Evolutionary conservation across 2,888 invertebrate species (phyloP).

Genomic region (Mamestra brassicae): DNA sequence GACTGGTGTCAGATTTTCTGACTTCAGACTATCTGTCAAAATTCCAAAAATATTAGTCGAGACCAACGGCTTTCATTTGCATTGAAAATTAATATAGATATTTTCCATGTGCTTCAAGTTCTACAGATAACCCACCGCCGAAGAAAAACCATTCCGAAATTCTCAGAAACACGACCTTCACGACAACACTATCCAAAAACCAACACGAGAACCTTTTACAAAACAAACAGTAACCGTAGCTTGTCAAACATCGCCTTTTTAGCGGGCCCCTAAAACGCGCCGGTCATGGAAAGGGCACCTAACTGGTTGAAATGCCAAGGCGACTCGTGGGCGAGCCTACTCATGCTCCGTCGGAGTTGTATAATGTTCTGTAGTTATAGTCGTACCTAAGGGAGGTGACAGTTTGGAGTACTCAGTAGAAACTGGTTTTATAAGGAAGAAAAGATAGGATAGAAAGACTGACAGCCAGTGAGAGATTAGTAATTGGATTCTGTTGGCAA

Average conservation of each 20-base stretch:
- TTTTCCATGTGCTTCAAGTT: neutral
- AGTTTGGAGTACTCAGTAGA: neutral
- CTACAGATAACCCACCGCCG: neutral
- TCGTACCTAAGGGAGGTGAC: neutral
- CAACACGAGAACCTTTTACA: slow-evolving; percentile 42
- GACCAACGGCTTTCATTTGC: too few relatives aligned
- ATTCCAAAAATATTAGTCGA: too few relatives aligned
- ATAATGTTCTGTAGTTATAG: slow-evolving; percentile 5
- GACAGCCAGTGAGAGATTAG: neutral
- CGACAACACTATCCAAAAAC: slow-evolving; percentile 37
- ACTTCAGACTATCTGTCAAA: too few relatives aligned
- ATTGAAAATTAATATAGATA: too few relatives aligned
- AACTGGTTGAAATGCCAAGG: slow-evolving; percentile 60
- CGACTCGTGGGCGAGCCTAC: slow-evolving; percentile 44
- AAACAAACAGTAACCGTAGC: slow-evolving; percentile 34
- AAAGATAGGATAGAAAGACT: neutral
- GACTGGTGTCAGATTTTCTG: too few relatives aligned
- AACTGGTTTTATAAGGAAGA: neutral
- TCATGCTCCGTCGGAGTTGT: slow-evolving; percentile 20
- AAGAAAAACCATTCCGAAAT: neutral
- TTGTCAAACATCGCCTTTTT: slow-evolving; percentile 50
- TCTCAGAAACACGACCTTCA: slow-evolving; percentile 17
- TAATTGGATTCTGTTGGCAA: neutral
- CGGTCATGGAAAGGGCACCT: slow-evolving; percentile 52
- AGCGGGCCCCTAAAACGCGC: slow-evolving; percentile 42